These are phyloP conservation scores for Hippopotamus amphibius DNA, from an alignment of 2,113 vertebrate genomes.

Conservation along the genomic window DNA sequence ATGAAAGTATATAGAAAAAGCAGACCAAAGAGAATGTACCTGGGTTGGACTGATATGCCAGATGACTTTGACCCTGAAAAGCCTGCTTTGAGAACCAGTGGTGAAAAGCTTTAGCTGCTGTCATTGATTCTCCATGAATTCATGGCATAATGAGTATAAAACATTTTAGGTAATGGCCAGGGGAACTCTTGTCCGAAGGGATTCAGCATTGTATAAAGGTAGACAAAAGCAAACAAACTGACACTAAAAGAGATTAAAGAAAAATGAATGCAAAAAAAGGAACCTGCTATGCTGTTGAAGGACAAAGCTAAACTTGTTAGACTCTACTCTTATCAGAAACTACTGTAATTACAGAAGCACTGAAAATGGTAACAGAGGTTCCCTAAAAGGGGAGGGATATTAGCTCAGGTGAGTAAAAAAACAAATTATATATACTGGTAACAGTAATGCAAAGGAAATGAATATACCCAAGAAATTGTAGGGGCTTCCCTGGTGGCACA, in stretches of 20 bases:
- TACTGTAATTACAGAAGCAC: neutral
- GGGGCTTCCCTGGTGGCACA: too few species aligned
- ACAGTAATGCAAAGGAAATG: slow-evolving; percentile 16
- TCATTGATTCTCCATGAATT: slow-evolving; percentile 19
- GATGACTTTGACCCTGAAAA: neutral
- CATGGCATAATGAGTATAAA: neutral
- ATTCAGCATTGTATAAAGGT: neutral
- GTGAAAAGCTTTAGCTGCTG: neutral
- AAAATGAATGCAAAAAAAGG: neutral
- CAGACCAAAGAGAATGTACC: neutral
- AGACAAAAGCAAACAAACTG: neutral
- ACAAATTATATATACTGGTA: neutral
- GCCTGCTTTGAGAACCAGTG: neutral
- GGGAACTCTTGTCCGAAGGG: neutral
- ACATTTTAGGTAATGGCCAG: neutral
- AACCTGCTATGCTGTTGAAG: neutral
- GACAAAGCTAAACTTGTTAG: slow-evolving; percentile 17
- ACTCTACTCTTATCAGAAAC: neutral
- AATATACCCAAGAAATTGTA: neutral
- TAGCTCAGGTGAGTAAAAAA: neutral
- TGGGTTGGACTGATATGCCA: neutral
- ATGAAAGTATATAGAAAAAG: neutral
- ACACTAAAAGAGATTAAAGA: neutral
- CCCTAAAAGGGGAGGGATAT: neutral
- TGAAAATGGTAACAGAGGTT: neutral